Evolutionary conservation across 2,797 vertebrate genomes (phyloP).

Genomic region (Diceros bicornis): DNA sequence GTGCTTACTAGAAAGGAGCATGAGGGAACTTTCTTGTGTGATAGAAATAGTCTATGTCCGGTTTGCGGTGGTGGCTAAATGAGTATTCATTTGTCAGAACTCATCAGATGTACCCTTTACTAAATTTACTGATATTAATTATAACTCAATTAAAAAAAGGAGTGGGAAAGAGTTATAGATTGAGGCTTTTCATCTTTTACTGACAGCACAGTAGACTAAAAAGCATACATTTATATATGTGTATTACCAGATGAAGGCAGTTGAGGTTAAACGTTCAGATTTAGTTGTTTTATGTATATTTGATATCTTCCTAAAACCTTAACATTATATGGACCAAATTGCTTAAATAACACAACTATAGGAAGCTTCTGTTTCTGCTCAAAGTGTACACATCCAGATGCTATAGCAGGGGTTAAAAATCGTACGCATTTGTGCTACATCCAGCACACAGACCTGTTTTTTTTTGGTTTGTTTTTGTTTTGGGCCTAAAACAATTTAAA

Average conservation of each 20-base stretch:
- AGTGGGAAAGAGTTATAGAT: not conserved
- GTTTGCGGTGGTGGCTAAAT: not conserved
- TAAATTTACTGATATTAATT: not conserved
- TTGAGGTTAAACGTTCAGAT: not conserved
- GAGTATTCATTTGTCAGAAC: not conserved
- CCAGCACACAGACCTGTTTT: accelerated
- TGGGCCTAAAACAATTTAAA: not conserved
- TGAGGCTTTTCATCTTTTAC: not conserved
- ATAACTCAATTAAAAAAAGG: not conserved
- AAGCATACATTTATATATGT: not conserved
- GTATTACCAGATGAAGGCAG: not conserved
- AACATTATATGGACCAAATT: not conserved
- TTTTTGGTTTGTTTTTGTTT: not conserved
- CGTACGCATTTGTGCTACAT: accelerated
- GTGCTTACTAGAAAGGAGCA: not conserved
- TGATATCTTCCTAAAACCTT: not conserved
- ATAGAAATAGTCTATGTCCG: not conserved
- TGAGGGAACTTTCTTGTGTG: not conserved
- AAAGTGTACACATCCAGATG: not conserved
- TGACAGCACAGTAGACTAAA: not conserved
- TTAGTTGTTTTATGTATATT: not conserved
- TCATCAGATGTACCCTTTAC: not conserved
- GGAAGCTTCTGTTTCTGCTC: not conserved
- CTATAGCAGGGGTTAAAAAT: not conserved
- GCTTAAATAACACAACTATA: not conserved